Evolutionary conservation across 1,140 invertebrate species (phyloP).

Genomic region (Proales similis): DNA sequence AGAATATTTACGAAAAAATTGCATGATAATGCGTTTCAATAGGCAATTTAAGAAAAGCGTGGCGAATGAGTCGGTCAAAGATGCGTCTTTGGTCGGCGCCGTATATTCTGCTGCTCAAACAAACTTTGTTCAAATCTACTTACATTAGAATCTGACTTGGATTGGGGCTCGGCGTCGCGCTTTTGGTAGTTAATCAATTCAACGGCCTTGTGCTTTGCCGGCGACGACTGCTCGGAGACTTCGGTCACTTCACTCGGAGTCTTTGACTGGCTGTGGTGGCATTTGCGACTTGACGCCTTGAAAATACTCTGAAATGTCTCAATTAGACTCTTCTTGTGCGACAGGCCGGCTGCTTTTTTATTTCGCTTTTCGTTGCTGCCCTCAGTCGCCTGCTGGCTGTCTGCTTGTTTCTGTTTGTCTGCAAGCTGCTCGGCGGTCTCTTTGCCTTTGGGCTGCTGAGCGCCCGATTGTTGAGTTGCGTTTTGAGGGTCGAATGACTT

Average conservation of each 20-base stretch:
- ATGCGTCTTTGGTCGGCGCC: background rate
- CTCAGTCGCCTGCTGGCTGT: background rate
- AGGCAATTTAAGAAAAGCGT: background rate
- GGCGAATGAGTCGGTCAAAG: background rate
- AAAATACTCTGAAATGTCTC: conserved; percentile 36
- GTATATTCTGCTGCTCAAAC: background rate
- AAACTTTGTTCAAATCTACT: background rate
- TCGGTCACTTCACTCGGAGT: background rate
- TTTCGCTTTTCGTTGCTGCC: background rate
- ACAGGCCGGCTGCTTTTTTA: background rate
- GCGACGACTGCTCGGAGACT: background rate
- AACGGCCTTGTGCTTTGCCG: conserved; percentile 11
- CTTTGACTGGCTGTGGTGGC: background rate
- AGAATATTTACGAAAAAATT: background rate
- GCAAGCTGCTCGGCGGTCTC: background rate
- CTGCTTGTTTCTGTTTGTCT: background rate
- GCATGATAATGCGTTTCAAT: background rate
- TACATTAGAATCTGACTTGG: background rate
- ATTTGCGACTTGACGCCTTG: conserved; percentile 1
- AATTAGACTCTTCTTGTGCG: conserved; percentile 27
- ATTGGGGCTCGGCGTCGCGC: conserved; percentile 8
- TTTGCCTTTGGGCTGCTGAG: background rate
- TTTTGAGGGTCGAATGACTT: conserved; percentile 15
- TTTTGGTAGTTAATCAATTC: conserved; percentile 35
- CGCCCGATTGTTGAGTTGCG: background rate